Evolutionary conservation across 1,140 invertebrate species (phyloP), one percentile per base, ranked within the genome.

Genomic region (Zophobas morio): DNA sequence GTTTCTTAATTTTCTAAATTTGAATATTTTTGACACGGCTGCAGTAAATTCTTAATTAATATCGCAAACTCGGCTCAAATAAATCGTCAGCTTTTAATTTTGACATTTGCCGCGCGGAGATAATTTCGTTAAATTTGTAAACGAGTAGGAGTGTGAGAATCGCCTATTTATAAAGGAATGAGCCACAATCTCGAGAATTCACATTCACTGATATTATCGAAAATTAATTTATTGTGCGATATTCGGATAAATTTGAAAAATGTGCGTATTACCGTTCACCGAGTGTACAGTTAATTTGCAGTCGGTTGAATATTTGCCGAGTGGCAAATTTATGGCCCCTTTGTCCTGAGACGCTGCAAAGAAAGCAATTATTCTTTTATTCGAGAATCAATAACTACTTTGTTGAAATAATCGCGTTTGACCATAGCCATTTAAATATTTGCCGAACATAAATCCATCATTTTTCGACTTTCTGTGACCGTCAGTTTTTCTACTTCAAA

Each of bases 401-500:
- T 53, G 49, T 53, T 53, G 49, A 53, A 53, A 53, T 53, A 53
- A 53, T 53, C 49, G 49, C 49, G 20, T 53, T 32, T 20, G 20
- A 53, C 49, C 49, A 53, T 53, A 53, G 20, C 49, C 49, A 53
- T 53, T 53, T 20, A 53, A 53, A 53, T 53, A 53, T 53, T 53
- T 53, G 49, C 49, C 20, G 49, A 53, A 4, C 49, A 53, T 53
- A 53, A 53, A 53, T 53, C 20, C 4, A 53, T 53, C 49, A 8
- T 53, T 57, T 57, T 34, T 57, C 34, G 54, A 57, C 54, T 57
- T 57, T 57, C 35, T 57, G 1, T 53, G 49, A 53, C 49, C 49
- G 35, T 3, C 34, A 57, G 2, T 57, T 57, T 35, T 34, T 34
- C 33, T 34, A 57, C 33, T 57, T 33, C 54, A 57, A 57, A 57